A percentile compares a stretch with the other conserved stretches of the same genome.
Conservation (phyloP, 1,140 invertebrate species). For the Protaetia brevitarsis region DNA sequence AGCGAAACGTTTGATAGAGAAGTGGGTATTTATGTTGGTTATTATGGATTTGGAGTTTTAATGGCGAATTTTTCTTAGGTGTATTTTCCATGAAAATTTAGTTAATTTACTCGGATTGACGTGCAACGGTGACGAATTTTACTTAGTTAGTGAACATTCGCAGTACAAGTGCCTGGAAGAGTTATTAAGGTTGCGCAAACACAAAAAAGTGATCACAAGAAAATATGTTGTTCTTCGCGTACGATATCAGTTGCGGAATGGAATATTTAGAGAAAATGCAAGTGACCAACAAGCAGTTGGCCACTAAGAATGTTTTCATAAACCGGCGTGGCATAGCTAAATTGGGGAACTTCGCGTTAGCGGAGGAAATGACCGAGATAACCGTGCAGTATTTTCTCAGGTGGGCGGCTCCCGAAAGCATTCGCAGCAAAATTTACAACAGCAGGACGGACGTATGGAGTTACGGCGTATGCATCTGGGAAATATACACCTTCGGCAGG, state of each 20-base stretch:
- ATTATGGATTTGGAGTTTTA: not conserved
- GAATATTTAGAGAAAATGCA: not conserved
- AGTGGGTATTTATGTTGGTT: not conserved
- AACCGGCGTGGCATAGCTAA: not conserved
- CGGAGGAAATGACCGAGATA: not conserved
- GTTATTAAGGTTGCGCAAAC: not conserved
- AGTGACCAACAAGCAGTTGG: not conserved
- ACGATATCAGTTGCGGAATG: slow-evolving; percentile 9
- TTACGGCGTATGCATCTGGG: not conserved
- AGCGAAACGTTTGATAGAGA: too few relatives aligned
- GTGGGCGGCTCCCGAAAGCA: not conserved
- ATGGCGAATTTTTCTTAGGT: not conserved
- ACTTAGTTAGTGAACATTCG: not conserved
- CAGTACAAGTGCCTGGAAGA: not conserved
- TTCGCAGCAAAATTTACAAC: not conserved
- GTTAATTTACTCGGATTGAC: not conserved
- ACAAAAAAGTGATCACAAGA: not conserved
- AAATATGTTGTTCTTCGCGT: not conserved
- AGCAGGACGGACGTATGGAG: slow-evolving; percentile 1
- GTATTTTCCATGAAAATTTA: not conserved
- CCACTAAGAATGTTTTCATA: not conserved
- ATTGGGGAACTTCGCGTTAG: not conserved
- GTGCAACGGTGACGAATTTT: not conserved
- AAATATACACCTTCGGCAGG: not conserved
- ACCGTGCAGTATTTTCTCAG: not conserved